Base-by-base conservation (phyloP, 2,113 vertebrate species). In the Tragelaphus buxtoni region DNA sequence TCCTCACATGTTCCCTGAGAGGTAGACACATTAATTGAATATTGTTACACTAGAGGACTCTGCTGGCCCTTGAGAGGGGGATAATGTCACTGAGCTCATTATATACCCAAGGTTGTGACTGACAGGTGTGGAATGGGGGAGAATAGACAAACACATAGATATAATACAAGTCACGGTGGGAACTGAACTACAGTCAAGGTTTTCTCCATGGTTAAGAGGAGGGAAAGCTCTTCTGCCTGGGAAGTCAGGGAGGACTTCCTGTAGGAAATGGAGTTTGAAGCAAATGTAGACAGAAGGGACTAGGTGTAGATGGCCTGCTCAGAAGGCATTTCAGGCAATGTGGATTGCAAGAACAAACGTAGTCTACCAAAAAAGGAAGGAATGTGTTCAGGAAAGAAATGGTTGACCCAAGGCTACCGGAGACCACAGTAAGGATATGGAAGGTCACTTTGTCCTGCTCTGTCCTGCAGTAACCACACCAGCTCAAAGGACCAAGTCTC, bases 391-490 rank as follows among this genome's bases (percentile, higher is more conserved):
- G 45, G 35, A 60, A 88, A 56, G 45, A 58, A 53, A 22, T 26
- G 22, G 80, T 24, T 24, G 20, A 28, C 26, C 28, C 39, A 35
- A 13, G 9, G 24, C 87, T 58, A 30, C 63, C 6, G 7, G 89
- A 80, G 83, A 60, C 42, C 14, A 35, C 5, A 60, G 16, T 26
- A 14, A 18, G 4, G 39, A 56, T 10, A 30, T 28, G 35, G 3
- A 35, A 76, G 5, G 12, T 58, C 28, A 26, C 10, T 61, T 82
- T 85, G 63, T 45, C 55, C 55, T 47, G 42, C 22, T 81, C 0
- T 94, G 10, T 97, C 65, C 51, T 80, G 30, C 61, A 97, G 91
- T 11, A 24, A 84, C 45, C 69, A 90, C 80, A 24, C 58, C 53
- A 65, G 7, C 39, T 89, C 88, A 45, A 47, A 93, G n/a, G 24